Conservation (phyloP, 2,888 invertebrate genomes). For the Drosophila quinaria region DNA sequence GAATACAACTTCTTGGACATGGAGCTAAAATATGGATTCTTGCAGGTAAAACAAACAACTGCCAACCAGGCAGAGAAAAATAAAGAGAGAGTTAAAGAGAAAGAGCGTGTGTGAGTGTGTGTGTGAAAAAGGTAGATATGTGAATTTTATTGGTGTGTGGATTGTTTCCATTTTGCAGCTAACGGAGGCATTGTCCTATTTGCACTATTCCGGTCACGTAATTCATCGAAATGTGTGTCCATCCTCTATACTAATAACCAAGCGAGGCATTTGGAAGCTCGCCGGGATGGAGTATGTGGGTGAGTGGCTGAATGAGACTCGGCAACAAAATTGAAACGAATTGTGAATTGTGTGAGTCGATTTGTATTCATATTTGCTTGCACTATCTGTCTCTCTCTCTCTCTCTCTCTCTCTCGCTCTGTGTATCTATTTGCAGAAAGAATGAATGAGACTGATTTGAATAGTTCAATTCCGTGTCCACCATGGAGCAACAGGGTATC, state of each 20-base stretch:
- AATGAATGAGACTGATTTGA: constrained; percentile 89
- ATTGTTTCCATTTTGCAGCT: constrained; percentile 88
- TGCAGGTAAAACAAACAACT: constrained; percentile 89
- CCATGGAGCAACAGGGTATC: constrained; percentile 97
- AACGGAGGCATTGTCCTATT: constrained; percentile 96
- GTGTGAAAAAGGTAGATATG: background rate
- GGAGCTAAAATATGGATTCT: constrained; percentile 96
- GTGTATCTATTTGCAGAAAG: constrained; percentile 87
- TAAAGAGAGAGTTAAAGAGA: background rate
- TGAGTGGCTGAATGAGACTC: constrained; percentile 85
- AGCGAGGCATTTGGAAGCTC: constrained; percentile 97
- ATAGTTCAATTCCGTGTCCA: constrained; percentile 91
- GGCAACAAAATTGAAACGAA: constrained; percentile 63
- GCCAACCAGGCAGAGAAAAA: background rate
- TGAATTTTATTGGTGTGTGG: constrained; percentile 12
- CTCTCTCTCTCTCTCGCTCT: background rate
- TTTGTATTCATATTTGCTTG: constrained; percentile 52
- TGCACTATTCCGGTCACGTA: constrained; percentile 95
- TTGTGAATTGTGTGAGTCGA: constrained; percentile 25
- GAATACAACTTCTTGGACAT: constrained; percentile 96
- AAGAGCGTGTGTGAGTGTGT: background rate
- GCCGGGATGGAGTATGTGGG: constrained; percentile 97
- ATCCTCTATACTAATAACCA: constrained; percentile 95
- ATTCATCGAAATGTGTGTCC: constrained; percentile 98
- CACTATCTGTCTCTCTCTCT: background rate